phyloP scores from a whole-genome alignment of 2,797 vertebrate genomes.

The Bradypus variegatus region DNA sequence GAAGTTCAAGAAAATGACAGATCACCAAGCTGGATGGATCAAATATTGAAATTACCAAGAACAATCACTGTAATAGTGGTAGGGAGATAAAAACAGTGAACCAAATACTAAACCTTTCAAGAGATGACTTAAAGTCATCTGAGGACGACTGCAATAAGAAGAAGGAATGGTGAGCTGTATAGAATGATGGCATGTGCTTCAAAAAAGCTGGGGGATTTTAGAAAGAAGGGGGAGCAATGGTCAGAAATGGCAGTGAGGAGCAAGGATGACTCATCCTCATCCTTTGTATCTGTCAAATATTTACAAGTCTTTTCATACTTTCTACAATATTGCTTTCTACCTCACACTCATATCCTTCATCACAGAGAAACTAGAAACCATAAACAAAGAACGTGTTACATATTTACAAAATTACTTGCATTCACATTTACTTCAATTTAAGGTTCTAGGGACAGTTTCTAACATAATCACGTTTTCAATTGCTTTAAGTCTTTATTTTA shows the following conservation, averaged over 20 bases:
- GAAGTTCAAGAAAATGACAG: not conserved
- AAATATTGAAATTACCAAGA: not conserved
- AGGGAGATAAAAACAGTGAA: not conserved
- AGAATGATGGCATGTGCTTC: not conserved
- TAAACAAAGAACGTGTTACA: not conserved
- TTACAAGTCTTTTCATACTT: not conserved
- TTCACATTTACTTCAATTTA: not conserved
- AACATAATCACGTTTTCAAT: not conserved
- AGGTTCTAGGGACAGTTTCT: not conserved
- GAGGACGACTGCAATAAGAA: not conserved
- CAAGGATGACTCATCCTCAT: not conserved
- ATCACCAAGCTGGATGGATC: not conserved
- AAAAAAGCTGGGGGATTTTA: not conserved
- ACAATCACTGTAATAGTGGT: not conserved
- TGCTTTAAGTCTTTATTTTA: not conserved
- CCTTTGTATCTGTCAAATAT: not conserved
- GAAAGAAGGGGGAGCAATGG: not conserved
- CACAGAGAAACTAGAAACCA: not conserved
- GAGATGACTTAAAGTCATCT: not conserved
- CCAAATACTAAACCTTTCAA: not conserved
- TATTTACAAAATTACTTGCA: not conserved
- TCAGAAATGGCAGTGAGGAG: not conserved
- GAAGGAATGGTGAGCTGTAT: not conserved
- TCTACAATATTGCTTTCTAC: not conserved
- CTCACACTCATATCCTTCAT: not conserved